These are phyloP conservation scores for Gracilinanus agilis DNA, from an alignment of 2,113 vertebrate genomes.

Conservation along the genomic window DNA sequence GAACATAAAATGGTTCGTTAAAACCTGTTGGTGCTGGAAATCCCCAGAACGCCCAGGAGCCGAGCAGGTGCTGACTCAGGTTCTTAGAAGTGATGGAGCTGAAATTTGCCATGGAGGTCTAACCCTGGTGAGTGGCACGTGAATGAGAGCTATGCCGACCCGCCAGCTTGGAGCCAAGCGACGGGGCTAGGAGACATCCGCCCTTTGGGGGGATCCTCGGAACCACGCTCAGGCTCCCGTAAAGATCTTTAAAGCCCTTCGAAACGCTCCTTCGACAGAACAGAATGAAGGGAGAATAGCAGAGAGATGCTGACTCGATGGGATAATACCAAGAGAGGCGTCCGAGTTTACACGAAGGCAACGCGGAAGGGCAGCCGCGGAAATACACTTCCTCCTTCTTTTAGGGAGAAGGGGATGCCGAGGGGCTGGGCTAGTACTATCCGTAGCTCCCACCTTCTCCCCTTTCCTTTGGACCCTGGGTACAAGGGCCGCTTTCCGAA, in stretches of 20 bases:
- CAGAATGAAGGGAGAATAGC: not conserved
- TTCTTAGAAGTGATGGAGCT: not conserved
- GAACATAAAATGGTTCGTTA: not conserved
- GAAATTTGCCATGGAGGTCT: not conserved
- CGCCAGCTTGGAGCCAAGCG: not conserved
- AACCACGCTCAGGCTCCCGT: not conserved
- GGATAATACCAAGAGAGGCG: not conserved
- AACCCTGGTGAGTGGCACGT: not conserved
- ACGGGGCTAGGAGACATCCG: rapidly evolving
- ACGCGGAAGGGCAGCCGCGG: not conserved
- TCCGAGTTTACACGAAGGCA: not conserved
- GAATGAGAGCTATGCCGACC: not conserved
- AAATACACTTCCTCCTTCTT: not conserved
- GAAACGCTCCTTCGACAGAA: not conserved
- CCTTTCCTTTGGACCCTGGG: not conserved
- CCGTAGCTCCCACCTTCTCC: not conserved
- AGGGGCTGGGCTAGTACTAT: not conserved
- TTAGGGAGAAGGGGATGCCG: not conserved
- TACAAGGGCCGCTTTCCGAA: not conserved
- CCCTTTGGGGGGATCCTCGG: slow-evolving; percentile 7
- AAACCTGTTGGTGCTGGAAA: not conserved
- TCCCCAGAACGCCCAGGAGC: slow-evolving; percentile 14
- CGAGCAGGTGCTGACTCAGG: not conserved
- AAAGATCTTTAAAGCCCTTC: not conserved
- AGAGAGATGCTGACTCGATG: not conserved